Base-by-base conservation (phyloP, 1,140 invertebrate genomes). In the Macrotrachela quadricornifera region DNA sequence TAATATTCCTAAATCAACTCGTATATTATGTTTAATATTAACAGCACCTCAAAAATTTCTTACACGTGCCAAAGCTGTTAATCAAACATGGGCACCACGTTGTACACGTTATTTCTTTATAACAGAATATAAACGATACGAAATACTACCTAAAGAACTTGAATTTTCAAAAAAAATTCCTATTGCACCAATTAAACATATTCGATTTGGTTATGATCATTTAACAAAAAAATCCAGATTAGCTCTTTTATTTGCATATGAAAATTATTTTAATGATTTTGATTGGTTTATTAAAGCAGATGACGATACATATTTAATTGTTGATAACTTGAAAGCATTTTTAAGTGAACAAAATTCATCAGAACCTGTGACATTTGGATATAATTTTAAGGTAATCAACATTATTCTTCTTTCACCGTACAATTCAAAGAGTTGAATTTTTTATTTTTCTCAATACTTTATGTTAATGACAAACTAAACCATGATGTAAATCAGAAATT, bases 171-270 rank as follows among this genome's bases (percentile, higher is more conserved):
- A 30, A 30, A 2, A 30, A 30, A 30, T 30, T 4, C 21, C 21
- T 4, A 30, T 30, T 30, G 21, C 21, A 30, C 21, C 21, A 30
- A 30, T 30, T 8, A 30, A 30, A 4, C 2, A 30, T 30, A 30
- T 30, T 8, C 2, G 2, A 30, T 8, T 8, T 8, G 21, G 21
- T 30, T 53, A 53, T 47, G 51, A 43, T 16, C 41, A 40, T 30
- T 48, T 53, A n/a, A 53, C 51, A 39, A 16, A 44, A 6, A 70
- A 70, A 55, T 66, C 66, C 11, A 64, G 61, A 50, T 58, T 58
- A 39, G 64, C 63, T 0, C 64, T 68, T 51, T 61, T 60, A 49
- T 85, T 88, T 63, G 75, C 84, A 30, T 86, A 66, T 56, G 56
- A 64, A 21, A 52, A 66, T 46, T 80, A 92, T 63, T 57, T 64